A percentile compares a stretch with the other conserved stretches of the same genome.
Conservation (phyloP, 2,113 vertebrate species). For the Zosterops pallidus region DNA sequence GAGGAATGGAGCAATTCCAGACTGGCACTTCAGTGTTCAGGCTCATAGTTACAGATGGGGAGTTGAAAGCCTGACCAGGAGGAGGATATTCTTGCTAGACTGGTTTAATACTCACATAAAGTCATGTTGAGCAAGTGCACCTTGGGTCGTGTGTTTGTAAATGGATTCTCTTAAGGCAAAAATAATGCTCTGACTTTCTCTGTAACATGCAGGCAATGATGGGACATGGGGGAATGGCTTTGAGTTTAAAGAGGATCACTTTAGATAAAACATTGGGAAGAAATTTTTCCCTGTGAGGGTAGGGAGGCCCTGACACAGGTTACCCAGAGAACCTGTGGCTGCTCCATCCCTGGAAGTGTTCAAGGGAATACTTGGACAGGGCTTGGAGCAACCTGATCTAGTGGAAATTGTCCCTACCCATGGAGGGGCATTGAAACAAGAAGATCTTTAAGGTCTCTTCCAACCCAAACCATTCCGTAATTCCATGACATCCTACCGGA, state of each 20-base stretch:
- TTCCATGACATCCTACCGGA: neutral
- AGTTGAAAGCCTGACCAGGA: neutral
- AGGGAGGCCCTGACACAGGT: neutral
- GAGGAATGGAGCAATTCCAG: neutral
- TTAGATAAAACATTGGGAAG: neutral
- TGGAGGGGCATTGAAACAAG: rapidly evolving
- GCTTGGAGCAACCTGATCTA: neutral
- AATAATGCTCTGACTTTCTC: neutral
- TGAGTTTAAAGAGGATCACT: rapidly evolving
- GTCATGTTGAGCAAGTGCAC: neutral
- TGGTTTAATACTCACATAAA: neutral
- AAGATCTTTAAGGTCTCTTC: neutral
- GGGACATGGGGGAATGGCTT: neutral
- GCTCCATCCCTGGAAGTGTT: neutral
- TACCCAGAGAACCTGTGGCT: neutral
- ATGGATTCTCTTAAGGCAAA: neutral
- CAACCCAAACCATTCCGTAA: neutral
- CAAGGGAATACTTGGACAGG: neutral
- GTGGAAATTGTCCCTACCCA: neutral
- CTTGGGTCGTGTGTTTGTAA: neutral
- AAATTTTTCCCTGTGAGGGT: neutral
- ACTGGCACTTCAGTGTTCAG: rapidly evolving
- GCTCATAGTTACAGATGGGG: rapidly evolving
- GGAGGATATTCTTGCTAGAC: neutral
- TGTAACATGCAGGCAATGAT: neutral